phyloP scores from a whole-genome alignment of 2,113 vertebrate genomes.

The Neodontobutis hainanensis region DNA sequence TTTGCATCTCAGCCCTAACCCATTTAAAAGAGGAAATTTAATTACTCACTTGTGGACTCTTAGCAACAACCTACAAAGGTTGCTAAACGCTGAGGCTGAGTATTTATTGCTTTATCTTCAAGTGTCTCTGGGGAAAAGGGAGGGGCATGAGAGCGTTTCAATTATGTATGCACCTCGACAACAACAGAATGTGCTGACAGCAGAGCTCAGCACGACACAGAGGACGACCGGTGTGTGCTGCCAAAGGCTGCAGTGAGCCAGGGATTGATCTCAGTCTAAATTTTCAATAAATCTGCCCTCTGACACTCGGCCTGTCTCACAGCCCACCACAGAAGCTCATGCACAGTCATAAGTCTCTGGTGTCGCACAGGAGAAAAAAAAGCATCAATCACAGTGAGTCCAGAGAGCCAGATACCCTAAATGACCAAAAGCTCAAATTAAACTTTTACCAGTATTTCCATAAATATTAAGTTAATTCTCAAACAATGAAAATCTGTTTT shows the following conservation, averaged over 20 bases:
- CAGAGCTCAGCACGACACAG: slow-evolving; percentile 41
- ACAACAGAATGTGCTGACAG: slow-evolving; percentile 69
- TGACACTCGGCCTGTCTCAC: slow-evolving; percentile 30
- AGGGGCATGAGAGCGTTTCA: slow-evolving; percentile 46
- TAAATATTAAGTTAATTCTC: too few species aligned
- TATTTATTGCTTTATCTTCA: slow-evolving; percentile 54
- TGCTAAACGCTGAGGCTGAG: slow-evolving; percentile 47
- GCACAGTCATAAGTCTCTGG: slow-evolving; percentile 48
- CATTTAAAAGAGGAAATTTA: slow-evolving; percentile 34
- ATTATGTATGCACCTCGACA: slow-evolving; percentile 68
- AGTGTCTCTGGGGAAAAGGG: slow-evolving; percentile 29
- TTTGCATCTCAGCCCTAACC: slow-evolving; percentile 28
- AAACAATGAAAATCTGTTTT: too few species aligned
- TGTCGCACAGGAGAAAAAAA: slow-evolving; percentile 24
- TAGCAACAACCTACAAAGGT: slow-evolving; percentile 21
- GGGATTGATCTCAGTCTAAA: slow-evolving; percentile 43
- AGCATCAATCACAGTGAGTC: slow-evolving; percentile 21
- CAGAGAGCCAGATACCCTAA: too few species aligned
- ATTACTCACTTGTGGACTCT: slow-evolving; percentile 24
- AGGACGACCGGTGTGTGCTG: slow-evolving; percentile 33
- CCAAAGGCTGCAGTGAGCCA: slow-evolving; percentile 11
- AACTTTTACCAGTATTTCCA: too few species aligned
- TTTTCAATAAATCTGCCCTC: slow-evolving; percentile 56
- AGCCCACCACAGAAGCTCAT: slow-evolving; percentile 16
- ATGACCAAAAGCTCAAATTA: too few species aligned